Base-by-base conservation (phyloP, 2,888 invertebrate genomes). In the Drosophila nigritarsus region DNA sequence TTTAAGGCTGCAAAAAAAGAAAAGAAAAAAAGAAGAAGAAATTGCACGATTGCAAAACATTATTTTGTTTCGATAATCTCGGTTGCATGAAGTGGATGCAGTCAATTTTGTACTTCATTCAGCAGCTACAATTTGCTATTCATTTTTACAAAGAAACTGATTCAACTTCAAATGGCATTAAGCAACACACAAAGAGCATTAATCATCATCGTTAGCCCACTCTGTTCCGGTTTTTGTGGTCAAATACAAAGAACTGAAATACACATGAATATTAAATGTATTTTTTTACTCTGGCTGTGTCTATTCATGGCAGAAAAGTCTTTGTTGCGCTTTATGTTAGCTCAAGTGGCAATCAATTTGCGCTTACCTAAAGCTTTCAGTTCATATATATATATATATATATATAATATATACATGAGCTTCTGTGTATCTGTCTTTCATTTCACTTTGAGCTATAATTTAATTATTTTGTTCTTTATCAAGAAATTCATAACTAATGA, bases 261-360 rank as follows among this genome's bases (percentile, higher is more conserved):
- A 50, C 53, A 20, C 34, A 38, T n/a, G 9, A 58, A 45, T 55
- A 40, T 45, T 45, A 64, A 36, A 50, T 50, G 32, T 61, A 11
- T 34, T 24, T 38, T 38, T 58, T 18, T 27, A 20, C 9, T 27
- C 48, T n/a, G 32, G 15, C 30, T 0, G 24, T 24, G 24, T 54
- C 42, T 63, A 38, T 49, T 55, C 49, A 27, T 24, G 4, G 15
- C 38, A 49, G 24, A 32, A 36, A 24, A 48, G 56, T 27, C 63
- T 61, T 75, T 76, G 63, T 77, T 53, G 15, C 13, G 59, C 69
- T 38, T 40, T 15, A 6, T 29, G 49, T 58, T 45, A n/a, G 48
- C 54, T 63, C 59, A 71, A 75, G 75, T 69, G 48, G 63, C 51
- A 55, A 64, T 61, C 5, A 9, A 29, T 50, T 45, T 38, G 18